Evolutionary conservation across 2,113 vertebrate species (phyloP).

Genomic region (Tinamus guttatus): DNA sequence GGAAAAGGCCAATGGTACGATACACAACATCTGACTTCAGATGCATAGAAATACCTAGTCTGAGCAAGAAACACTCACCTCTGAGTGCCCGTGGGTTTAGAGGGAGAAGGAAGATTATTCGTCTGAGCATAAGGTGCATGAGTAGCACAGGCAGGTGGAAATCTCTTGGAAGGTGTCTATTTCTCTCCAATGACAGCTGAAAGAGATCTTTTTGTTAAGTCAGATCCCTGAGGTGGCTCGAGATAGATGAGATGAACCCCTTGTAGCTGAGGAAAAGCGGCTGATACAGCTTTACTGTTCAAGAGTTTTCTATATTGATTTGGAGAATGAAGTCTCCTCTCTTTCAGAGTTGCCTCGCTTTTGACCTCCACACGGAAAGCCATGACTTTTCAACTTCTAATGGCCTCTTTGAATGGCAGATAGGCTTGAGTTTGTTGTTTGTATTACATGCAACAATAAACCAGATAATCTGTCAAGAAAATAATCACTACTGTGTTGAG

Average conservation of each 20-base stretch:
- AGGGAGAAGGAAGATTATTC: not conserved
- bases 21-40: not conserved
- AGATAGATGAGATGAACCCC: not conserved
- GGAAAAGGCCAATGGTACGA: not conserved
- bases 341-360: not conserved
- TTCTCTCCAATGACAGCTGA: not conserved
- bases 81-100: not conserved
- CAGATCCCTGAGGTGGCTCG: not conserved
- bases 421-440: not conserved
- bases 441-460: not conserved
- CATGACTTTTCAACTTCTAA: not conserved
- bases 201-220: not conserved
- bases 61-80: not conserved
- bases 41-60: not conserved
- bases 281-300: not conserved
- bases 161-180: not conserved
- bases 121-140: not conserved
- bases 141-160: rapidly evolving
- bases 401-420: not conserved
- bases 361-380: not conserved
- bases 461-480: slow-evolving; percentile 24
- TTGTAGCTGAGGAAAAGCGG: not conserved
- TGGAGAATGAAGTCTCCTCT: not conserved
- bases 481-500: slow-evolving; percentile 26
- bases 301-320: not conserved